Evolutionary conservation across 2,113 vertebrate genomes (phyloP).

Genomic region (Passer montanus): DNA sequence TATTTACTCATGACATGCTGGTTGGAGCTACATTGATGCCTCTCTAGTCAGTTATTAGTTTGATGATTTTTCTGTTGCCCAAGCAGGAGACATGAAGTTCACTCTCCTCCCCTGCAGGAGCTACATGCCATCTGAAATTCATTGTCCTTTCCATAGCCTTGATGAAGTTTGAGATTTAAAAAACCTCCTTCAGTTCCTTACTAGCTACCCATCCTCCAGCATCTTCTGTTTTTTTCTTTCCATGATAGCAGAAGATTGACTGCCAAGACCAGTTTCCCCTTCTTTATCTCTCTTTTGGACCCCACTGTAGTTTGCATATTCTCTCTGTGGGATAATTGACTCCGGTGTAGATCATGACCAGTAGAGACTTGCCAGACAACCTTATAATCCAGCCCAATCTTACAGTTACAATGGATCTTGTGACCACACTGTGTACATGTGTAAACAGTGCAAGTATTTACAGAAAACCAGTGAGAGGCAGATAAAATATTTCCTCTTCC

Average conservation of each 20-base stretch:
- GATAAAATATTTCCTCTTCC: conserved; percentile 12
- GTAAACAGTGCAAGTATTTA: conserved; percentile 31
- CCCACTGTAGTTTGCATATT: not conserved
- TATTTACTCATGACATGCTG: not conserved
- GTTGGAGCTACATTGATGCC: not conserved
- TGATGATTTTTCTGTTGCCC: not conserved
- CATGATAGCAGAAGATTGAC: not conserved
- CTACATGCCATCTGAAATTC: not conserved
- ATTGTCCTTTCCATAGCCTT: not conserved
- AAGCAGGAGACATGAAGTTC: not conserved
- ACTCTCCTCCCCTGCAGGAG: not conserved
- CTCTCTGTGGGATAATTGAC: not conserved
- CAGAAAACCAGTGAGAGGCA: not conserved
- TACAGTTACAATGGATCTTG: conserved; percentile 1
- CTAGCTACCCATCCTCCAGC: not conserved
- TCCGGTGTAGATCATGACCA: not conserved
- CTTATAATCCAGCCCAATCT: conserved; percentile 23
- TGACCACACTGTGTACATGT: conserved; percentile 18
- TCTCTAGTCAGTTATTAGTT: not conserved
- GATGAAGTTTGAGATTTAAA: not conserved
- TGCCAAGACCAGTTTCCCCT: not conserved
- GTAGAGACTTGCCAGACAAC: conserved; percentile 22
- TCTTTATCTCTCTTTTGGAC: not conserved
- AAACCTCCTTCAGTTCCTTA: not conserved
- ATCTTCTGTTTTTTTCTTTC: not conserved